A percentile compares a stretch with the other conserved stretches of the same genome.
These are phyloP conservation scores for Onthophagus sagittarius DNA, from an alignment of 2,888 invertebrate genomes.

Conservation along the genomic window DNA sequence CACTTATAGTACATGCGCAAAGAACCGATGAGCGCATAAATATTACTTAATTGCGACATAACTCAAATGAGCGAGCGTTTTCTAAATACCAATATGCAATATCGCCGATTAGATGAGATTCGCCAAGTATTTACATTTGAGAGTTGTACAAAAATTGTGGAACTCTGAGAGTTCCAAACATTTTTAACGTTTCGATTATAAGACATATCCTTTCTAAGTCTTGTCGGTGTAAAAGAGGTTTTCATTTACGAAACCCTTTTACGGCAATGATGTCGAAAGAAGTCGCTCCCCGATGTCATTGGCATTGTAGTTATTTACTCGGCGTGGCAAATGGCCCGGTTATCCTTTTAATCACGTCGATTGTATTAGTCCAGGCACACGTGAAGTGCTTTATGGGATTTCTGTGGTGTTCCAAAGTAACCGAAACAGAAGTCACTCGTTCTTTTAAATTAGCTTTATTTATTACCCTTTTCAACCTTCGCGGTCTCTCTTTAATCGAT, in stretches of 20 bases:
- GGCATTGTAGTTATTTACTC: neutral
- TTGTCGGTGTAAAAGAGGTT: neutral
- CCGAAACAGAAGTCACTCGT: neutral
- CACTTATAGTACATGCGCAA: slow-evolving; percentile 7
- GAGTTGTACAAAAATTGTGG: neutral
- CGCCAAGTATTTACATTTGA: neutral
- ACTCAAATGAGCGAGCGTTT: neutral
- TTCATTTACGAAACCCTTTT: neutral
- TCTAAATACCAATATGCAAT: neutral
- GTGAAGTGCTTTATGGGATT: neutral
- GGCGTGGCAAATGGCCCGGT: neutral
- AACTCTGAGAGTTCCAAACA: no score
- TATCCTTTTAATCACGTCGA: neutral
- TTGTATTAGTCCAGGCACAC: neutral
- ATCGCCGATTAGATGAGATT: neutral
- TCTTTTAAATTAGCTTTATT: neutral
- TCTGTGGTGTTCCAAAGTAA: neutral
- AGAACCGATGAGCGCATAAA: slow-evolving; percentile 16
- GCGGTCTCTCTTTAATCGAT: neutral
- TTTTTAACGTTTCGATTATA: no score
- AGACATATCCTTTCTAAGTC: neutral
- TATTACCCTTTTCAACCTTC: neutral
- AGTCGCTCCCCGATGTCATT: neutral
- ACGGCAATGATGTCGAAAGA: neutral
- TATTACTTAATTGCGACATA: slow-evolving; percentile 14